Base-by-base conservation (phyloP, 2,797 vertebrate genomes). In the Morelia viridis region DNA sequence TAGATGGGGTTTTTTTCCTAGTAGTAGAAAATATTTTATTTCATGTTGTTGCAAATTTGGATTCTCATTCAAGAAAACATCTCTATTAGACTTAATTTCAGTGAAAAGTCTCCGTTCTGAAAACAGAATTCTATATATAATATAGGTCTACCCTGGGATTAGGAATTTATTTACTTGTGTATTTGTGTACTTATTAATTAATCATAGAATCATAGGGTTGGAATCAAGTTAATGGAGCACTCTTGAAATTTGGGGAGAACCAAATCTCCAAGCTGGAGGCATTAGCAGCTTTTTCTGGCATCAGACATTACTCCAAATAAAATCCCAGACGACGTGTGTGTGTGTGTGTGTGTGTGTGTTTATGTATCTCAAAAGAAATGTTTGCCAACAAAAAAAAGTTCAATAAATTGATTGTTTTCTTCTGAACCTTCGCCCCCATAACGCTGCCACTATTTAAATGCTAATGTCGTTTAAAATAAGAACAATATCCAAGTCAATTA, bases 371-470 rank as follows among this genome's bases (percentile, higher is more conserved):
- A 97, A 95, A 94, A 96, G 96, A 17, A 97, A 97, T 97, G 97
- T 97, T 97, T 96, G 97, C 35, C 68, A 76, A 76, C 68, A 31
- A 19, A 31, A 19, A 96, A 93, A 95, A 97, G 96, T 97, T 97
- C 96, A 90, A 97, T 97, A 98, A 96, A 97, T 97, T 97, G 97
- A 97, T 97, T 97, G 96, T 96, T 95, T 97, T 96, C 95, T 90
- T 88, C 95, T 97, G 98, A 98, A 97, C 98, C 97, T 93, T 97
- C 96, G 95, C 96, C 97, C 97, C 97, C 95, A 94, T 98, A 98
- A 98, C 96, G 96, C 95, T 92, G 97, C 97, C 96, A 97, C 98
- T 98, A 98, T 99, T 98, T 98, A 98, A 98, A 98, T 98, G 98
- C 97, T 98, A 98, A 98, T 98, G 98, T 97, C 97, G 97, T 97